Evolutionary conservation across 1,140 invertebrate genomes (phyloP), one percentile per base, ranked within the genome.

Genomic region (Drosophila elegans): DNA sequence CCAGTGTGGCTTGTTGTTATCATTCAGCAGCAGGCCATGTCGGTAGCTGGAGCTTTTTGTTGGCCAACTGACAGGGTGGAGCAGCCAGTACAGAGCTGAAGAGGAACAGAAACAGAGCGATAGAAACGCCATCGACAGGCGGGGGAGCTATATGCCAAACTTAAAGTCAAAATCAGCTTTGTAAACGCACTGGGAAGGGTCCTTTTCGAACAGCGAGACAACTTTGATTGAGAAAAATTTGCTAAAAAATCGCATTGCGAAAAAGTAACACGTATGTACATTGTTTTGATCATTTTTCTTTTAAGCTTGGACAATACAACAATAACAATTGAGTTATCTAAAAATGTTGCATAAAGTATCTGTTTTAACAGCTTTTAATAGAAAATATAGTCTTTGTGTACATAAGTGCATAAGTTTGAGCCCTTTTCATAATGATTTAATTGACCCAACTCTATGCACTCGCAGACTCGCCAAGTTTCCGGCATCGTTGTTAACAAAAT

Each of bases 1-100:
- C 80, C 69, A 72, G 32, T 85, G 83, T 38, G 71, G 71, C 83
- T 60, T 64, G 72, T 77, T 86, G 82, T 86, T 86, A 86, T 86
- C 83, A 79, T 88, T 83, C 83, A 88, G 80, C 71, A 75, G 77
- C 83, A 88, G 83, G 83, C 79, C 75, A 75, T 83, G 83, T 79
- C 75, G 49, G 66, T 46, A 61, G 46, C 51, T 59, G 54, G 45
- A 76, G 66, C 62, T 75, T 49, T 64, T 57, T 51, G 74, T 54
- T 74, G 69, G 62, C 55, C 48, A 63, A 69, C 52, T 71, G 66
- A 71, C 68, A 71, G 66, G 42, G 34, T 48, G 52, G 36, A 71
- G 41, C 42, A 53, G 41, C 60, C 59, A 39, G 27, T 62, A 38
- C 45, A 48, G 46, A 66, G 42, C 55, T 57, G 63, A 9, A 38